Base-by-base conservation (phyloP, 2,888 invertebrate species). In the Cryptophagus acutangulus region DNA sequence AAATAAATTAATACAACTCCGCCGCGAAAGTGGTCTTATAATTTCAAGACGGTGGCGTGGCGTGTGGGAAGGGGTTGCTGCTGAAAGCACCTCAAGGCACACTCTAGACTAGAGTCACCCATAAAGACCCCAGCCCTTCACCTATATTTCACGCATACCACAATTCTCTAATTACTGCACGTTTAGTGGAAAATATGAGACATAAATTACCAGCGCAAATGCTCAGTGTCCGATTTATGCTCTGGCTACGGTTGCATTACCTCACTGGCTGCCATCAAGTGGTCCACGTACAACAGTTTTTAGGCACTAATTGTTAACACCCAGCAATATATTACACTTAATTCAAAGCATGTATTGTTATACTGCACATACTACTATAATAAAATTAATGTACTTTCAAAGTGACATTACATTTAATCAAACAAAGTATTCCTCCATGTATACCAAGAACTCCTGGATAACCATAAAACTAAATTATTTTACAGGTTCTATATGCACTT, bases 161-260 rank as follows among this genome's bases (percentile, higher is more conserved):
- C 70, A 67, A 66, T 69, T 67, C 69, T 68, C 68, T 68, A 69
- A 70, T 70, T 69, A 69, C 70, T 59, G 59, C 63, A 66, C 64
- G 66, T 67, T 70, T 67, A 67, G 63, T 61, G 58, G 65, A 62
- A 70, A 69, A 69, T 69, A 70, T 70, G 68, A 69, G 64, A 59
- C 67, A 69, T 70, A 68, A 67, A 69, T 69, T 66, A 65, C 63
- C 52, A 12, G 55, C 59, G 59, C 64, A 63, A 66, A 64, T 65
- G 66, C 65, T 64, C 65, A 63, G 26, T 60, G 64, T 63, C 66
- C 63, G 66, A 66, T 64, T 65, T 63, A 62, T 60, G 55, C 51
- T 46, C 51, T 51, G 48, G n/a, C 52, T 51, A 46, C 51, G 48
- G 51, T 51, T 51, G 53, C 52, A 51, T 46, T 53, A 45, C 51